Percentiles rank a stretch among this genome's conserved stretches.
phyloP scores from a whole-genome alignment of 2,888 invertebrate species.

The Eupithecia subfuscata region DNA sequence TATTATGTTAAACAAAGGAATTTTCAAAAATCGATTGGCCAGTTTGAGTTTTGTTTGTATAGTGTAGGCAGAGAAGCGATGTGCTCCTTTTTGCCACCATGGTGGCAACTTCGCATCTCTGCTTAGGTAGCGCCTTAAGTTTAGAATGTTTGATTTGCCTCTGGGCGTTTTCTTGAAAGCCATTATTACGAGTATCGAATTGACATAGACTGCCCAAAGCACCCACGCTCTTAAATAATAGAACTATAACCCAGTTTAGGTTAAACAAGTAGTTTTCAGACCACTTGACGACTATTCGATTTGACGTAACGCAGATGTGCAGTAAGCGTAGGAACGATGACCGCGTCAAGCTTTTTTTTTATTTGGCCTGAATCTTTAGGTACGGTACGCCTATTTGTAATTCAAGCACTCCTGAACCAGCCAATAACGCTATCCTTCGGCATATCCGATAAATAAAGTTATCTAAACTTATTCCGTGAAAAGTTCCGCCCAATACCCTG shows the following conservation, averaged over 20 bases:
- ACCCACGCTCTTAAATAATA: neutral
- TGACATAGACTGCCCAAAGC: neutral
- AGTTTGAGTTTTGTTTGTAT: too few species aligned
- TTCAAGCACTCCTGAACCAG: slow-evolving; percentile 15
- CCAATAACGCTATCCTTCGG: slow-evolving; percentile 34
- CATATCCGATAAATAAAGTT: slow-evolving; percentile 43
- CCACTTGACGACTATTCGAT: neutral
- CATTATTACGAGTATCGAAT: neutral
- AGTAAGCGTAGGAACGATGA: too few species aligned
- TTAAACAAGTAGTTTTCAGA: neutral
- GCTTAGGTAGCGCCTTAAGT: too few species aligned
- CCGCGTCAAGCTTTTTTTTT: neutral
- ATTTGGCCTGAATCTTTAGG: neutral
- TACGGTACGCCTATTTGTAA: neutral
- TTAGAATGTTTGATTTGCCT: neutral
- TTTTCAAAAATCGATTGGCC: too few species aligned
- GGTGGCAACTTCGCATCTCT: too few species aligned
- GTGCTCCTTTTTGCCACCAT: too few species aligned
- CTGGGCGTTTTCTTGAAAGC: neutral
- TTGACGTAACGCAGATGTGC: neutral
- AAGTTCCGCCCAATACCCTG: slow-evolving; percentile 38
- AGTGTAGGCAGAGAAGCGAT: too few species aligned
- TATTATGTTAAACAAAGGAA: too few species aligned
- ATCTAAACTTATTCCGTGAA: slow-evolving; percentile 37
- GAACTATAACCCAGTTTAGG: too few species aligned